phyloP scores from a whole-genome alignment of 2,888 invertebrate genomes.

The Aleiodes testaceus region DNA sequence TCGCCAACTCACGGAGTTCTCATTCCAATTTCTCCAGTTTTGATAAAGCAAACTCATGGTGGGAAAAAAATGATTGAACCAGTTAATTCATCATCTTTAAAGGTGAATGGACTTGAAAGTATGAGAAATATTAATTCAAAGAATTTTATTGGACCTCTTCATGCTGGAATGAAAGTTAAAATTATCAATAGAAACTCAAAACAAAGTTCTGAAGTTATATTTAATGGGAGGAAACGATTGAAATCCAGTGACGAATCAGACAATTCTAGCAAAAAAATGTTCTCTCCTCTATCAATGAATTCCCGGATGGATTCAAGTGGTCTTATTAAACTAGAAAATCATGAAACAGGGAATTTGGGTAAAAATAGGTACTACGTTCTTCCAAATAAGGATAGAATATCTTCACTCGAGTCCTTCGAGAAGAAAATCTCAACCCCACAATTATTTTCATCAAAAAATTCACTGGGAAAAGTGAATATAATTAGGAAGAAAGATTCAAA shows the following conservation, averaged over 20 bases:
- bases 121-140: neutral
- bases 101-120: neutral
- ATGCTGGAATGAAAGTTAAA: constrained; percentile 17
- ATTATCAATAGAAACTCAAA: neutral
- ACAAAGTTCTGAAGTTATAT: neutral
- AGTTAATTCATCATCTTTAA: neutral
- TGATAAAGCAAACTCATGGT: neutral
- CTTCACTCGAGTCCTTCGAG: neutral
- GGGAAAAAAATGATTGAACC: neutral
- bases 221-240: neutral
- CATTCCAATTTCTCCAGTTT: constrained; percentile 19
- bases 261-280: neutral
- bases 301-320: neutral
- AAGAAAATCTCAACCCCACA: neutral
- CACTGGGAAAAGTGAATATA: constrained; percentile 36
- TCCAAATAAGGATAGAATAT: neutral
- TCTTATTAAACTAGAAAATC: neutral
- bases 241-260: neutral
- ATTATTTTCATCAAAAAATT: neutral
- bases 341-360: neutral
- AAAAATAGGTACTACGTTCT: neutral
- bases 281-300: neutral
- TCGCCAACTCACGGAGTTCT: neutral
- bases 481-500: constrained; percentile 15
- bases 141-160: neutral